Base-by-base conservation (phyloP, 2,797 vertebrate species). In the Acrossocheilus fasciatus region DNA sequence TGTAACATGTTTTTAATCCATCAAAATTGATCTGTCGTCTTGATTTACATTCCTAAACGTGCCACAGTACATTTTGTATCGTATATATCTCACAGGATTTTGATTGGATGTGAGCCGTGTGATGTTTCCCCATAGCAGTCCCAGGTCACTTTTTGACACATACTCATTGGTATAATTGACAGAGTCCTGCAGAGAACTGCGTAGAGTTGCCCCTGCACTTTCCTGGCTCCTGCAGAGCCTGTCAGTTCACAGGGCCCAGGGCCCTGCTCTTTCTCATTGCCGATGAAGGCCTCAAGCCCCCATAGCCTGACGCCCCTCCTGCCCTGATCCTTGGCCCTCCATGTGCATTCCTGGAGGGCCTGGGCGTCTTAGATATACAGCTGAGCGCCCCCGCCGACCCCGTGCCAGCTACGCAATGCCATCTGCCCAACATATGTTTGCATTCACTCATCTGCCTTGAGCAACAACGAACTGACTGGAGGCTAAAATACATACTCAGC, bases 371-470 rank as follows among this genome's bases (percentile, higher is more conserved):
- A 92, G 90, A 93, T 92, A 91, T 91, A 91, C 93, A 94, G 92
- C 93, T 91, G 90, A 91, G 85, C 86, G 91, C 90, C 90, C 91
- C 74, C 62, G 83, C 84, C 91, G 93, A 93, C 92, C 93, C 89
- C 90, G 88, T 94, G 92, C 92, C 92, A 93, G 93, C 91, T 70
- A 89, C 87, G 91, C 75, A 4, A 82, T 94, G 91, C 93, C 94
- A 94, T 95, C 95, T 95, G 94, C 92, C 91, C 76, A 89, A 90
- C 93, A 94, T 86, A 93, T 95, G 92, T 93, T 81, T 89, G 90
- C 90, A 77, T 68, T 70, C 69, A 75, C 36, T 82, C 36, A 34
- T 76, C 34, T 72, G 59, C 73, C 17, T 68, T 20, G 23, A 26
- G 45, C 23, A 43, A 5, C 6, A 54, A 6, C 6, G 12, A 45